Evolutionary conservation across 2,113 vertebrate genomes (phyloP).

Genomic region (Nycticryphes semicollaris): DNA sequence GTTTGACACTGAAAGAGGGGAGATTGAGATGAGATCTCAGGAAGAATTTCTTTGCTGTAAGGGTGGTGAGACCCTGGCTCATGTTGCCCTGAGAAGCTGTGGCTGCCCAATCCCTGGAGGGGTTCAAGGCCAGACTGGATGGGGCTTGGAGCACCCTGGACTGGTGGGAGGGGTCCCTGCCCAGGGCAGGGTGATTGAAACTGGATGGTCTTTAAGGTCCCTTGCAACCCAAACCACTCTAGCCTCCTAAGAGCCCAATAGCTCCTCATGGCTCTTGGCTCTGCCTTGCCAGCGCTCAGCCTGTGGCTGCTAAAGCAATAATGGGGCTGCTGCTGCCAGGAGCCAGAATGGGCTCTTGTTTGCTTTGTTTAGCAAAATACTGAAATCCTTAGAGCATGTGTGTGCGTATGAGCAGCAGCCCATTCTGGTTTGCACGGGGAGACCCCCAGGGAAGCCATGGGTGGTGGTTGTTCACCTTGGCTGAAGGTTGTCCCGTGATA

Average conservation of each 20-base stretch:
- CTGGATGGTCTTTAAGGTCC: too few species aligned
- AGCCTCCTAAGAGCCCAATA: not conserved
- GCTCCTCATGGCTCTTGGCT: not conserved
- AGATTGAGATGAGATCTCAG: too few species aligned
- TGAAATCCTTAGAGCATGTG: not conserved
- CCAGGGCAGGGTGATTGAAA: too few species aligned
- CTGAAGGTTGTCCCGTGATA: fast-evolving
- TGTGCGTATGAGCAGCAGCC: fast-evolving
- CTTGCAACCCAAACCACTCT: not conserved
- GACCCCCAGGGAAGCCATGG: fast-evolving
- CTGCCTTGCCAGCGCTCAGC: not conserved
- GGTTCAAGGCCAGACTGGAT: too few species aligned
- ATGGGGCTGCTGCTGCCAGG: not conserved
- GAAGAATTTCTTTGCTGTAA: too few species aligned
- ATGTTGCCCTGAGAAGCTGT: too few species aligned
- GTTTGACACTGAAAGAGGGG: too few species aligned
- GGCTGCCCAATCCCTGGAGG: too few species aligned
- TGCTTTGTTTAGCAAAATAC: not conserved
- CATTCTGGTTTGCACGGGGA: not conserved
- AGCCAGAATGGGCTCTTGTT: not conserved
- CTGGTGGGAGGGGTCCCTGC: too few species aligned
- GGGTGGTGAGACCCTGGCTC: too few species aligned
- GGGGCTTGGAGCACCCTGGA: too few species aligned
- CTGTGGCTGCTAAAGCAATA: not conserved
- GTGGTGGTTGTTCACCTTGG: too few species aligned